Evolutionary conservation across 2,797 vertebrate species (phyloP), one percentile per base, ranked within the genome.

Genomic region (Lagodon rhomboides): DNA sequence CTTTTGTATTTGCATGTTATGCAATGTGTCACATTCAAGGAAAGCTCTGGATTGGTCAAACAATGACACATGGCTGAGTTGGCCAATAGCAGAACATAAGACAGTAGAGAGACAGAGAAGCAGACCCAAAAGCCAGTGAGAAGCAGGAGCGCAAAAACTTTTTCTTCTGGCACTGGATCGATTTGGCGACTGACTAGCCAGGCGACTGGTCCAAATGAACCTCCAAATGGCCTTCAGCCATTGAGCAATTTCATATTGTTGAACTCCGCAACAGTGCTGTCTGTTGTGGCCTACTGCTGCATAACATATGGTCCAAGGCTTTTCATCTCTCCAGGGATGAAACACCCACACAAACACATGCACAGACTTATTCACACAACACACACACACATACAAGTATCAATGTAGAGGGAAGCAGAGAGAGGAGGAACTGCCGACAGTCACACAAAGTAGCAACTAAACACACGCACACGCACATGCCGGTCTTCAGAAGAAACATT

Each of bases 241-340:
- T 60, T 69, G 73, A 83, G 75, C 87, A 87, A 83, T 87, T 34
- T 73, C 77, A 85, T 74, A 85, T 55, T 82, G 83, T 84, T 91
- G 80, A 91, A 89, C 84, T 82, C 79, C 4, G 20, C 73, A 73
- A 82, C 84, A 69, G 81, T 30, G 65, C 84, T 87, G 85, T 90
- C 80, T 91, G 87, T 79, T 90, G 89, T 85, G 88, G 86, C 85
- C 87, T 79, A 91, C 91, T 91, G 89, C 92, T 93, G 89, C 82
- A 91, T 67, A 90, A 77, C 93, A 92, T 92, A 92, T 93, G 91
- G 89, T 89, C 84, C 79, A 44, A 30, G 79, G 82, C 87, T 89
- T 91, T 91, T 92, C 80, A 93, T 93, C 93, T 93, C 87, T 84
- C 79, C 83, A 60, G 84, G 91, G 91, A 93, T 79, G 72, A 91